A percentile compares a stretch with the other conserved stretches of the same genome.
Evolutionary conservation across 92 coral and sea anemone species (phyloP).

Genomic region (Zoanthus sociatus): DNA sequence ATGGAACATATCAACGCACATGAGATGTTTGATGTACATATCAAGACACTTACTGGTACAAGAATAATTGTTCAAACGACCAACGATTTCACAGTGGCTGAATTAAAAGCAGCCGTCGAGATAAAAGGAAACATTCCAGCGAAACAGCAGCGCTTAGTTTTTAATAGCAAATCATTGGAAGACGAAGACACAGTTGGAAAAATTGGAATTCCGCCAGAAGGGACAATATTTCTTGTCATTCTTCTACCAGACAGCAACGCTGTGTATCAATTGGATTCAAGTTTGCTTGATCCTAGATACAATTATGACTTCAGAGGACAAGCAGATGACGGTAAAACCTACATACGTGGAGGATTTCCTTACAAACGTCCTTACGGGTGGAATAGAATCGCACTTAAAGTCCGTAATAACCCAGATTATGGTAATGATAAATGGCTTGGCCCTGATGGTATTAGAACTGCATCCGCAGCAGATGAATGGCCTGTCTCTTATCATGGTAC

Average conservation of each 20-base stretch:
- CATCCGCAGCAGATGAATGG: conserved; percentile 67
- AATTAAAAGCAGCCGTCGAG: conserved; percentile 55
- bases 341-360: conserved; percentile 63
- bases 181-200: conserved; percentile 40
- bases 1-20: conserved; percentile 21
- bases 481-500: conserved; percentile 85
- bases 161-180: conserved; percentile 36
- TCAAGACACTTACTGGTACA: conserved; percentile 51
- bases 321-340: conserved; percentile 66
- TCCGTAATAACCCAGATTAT: conserved; percentile 31
- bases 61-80: conserved; percentile 36
- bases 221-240: conserved; percentile 42
- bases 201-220: conserved; percentile 31
- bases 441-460: conserved; percentile 69
- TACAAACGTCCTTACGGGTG: conserved; percentile 84
- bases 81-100: conserved; percentile 40
- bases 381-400: conserved; percentile 71
- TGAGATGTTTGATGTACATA: conserved; percentile 36
- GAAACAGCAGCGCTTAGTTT: conserved; percentile 41
- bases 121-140: conserved; percentile 36
- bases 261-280: conserved; percentile 42
- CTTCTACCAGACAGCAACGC: conserved; percentile 20
- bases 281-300: conserved; percentile 52
- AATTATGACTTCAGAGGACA: conserved; percentile 61
- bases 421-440: conserved; percentile 71